A percentile compares a stretch with the other conserved stretches of the same genome.
These are phyloP conservation scores for Valencia hispanica DNA, from an alignment of 2,797 vertebrate genomes.

Conservation along the genomic window DNA sequence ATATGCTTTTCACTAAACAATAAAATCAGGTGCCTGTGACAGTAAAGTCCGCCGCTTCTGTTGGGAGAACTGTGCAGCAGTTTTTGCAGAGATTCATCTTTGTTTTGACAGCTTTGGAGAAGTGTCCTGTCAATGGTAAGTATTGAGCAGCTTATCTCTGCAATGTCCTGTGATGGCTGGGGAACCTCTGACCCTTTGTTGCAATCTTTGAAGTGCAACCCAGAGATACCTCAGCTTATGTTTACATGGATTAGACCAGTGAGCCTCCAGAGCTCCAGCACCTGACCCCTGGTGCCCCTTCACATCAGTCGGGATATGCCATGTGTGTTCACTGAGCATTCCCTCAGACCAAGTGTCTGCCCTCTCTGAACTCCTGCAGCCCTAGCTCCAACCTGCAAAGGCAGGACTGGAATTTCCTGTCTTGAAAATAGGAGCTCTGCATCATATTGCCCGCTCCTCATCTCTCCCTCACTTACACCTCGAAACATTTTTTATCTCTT, in stretches of 20 bases:
- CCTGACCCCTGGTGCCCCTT: slow-evolving; percentile 58
- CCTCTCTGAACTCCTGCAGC: slow-evolving; percentile 58
- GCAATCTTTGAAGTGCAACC: slow-evolving; percentile 55
- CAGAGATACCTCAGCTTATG: slow-evolving; percentile 43
- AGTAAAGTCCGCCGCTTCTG: slow-evolving; percentile 23
- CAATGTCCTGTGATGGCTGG: slow-evolving; percentile 52
- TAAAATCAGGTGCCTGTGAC: slow-evolving; percentile 26
- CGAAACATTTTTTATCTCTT: slow-evolving; percentile 46
- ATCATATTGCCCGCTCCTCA: slow-evolving; percentile 29
- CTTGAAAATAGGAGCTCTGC: slow-evolving; percentile 46
- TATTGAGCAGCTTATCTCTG: slow-evolving; percentile 64
- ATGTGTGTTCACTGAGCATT: slow-evolving; percentile 41
- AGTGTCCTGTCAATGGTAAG: slow-evolving; percentile 55
- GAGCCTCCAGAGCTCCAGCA: slow-evolving; percentile 42
- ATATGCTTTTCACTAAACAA: slow-evolving; percentile 41
- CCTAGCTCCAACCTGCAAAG: slow-evolving; percentile 58
- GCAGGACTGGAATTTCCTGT: slow-evolving; percentile 73
- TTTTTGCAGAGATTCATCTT: slow-evolving; percentile 31
- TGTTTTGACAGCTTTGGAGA: slow-evolving; percentile 62
- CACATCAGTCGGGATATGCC: slow-evolving; percentile 40
- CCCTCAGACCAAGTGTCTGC: slow-evolving; percentile 49
- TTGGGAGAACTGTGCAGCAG: slow-evolving; percentile 16
- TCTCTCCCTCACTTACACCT: slow-evolving; percentile 17
- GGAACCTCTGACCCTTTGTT: slow-evolving; percentile 50
- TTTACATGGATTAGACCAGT: slow-evolving; percentile 52